Conservation (phyloP, 2,888 invertebrate genomes). For the Latheticus oryzae region DNA sequence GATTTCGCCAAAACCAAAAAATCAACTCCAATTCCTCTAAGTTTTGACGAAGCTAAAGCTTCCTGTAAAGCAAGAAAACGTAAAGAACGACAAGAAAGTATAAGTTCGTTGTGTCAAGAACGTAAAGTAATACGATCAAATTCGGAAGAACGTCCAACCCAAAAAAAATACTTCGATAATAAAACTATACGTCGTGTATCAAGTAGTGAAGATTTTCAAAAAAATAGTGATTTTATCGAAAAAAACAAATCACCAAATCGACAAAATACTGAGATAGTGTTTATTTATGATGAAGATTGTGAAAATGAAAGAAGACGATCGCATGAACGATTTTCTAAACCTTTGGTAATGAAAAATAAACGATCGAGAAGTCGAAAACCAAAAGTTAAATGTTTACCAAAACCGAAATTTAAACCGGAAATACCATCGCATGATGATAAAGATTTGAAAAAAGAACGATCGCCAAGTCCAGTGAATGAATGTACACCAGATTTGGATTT, state of each 20-base stretch:
- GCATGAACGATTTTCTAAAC: constrained; percentile 74
- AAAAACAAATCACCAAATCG: constrained; percentile 57
- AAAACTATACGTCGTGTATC: constrained; percentile 70
- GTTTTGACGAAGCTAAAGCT: constrained; percentile 62
- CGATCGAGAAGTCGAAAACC: constrained; percentile 53
- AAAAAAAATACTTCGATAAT: constrained; percentile 57
- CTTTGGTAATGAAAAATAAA: constrained; percentile 70
- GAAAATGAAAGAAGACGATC: constrained; percentile 74
- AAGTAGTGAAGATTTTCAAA: constrained; percentile 73
- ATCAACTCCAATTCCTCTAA: constrained; percentile 45
- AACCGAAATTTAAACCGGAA: constrained; percentile 59
- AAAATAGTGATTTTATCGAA: constrained; percentile 50
- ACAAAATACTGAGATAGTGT: constrained; percentile 50
- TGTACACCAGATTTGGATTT: constrained; percentile 67
- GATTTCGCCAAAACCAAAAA: constrained; percentile 38
- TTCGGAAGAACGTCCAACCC: constrained; percentile 70
- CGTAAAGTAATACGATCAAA: constrained; percentile 73
- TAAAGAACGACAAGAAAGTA: constrained; percentile 74
- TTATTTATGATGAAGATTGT: constrained; percentile 68
- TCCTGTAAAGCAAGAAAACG: constrained; percentile 69
- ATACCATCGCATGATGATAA: constrained; percentile 50
- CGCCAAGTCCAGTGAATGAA: constrained; percentile 61
- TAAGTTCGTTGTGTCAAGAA: constrained; percentile 69
- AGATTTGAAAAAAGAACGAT: constrained; percentile 57
- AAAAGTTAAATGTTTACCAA: constrained; percentile 48